Evolutionary conservation across 2,113 vertebrate genomes (phyloP).

Genomic region (Meles meles): DNA sequence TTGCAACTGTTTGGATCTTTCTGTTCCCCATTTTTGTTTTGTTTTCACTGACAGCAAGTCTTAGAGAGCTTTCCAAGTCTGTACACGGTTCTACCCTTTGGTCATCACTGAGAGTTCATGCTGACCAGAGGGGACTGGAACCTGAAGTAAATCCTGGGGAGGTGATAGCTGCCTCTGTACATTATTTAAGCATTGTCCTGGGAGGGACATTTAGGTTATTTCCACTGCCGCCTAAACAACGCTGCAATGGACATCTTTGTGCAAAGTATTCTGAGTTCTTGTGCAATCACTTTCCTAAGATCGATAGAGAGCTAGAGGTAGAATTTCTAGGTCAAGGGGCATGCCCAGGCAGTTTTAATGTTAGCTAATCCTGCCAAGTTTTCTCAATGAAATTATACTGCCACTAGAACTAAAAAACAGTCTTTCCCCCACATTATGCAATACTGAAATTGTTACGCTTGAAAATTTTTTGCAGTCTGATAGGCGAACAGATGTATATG

Average conservation of each 20-base stretch:
- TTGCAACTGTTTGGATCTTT: neutral
- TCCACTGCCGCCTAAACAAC: neutral
- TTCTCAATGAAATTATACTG: neutral
- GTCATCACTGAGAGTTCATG: neutral
- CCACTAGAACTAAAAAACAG: neutral
- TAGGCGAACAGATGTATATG: neutral
- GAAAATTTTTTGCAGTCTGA: neutral
- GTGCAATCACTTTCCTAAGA: neutral
- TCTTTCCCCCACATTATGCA: neutral
- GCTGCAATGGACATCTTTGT: neutral
- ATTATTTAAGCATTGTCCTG: neutral
- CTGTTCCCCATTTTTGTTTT: neutral
- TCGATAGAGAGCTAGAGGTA: neutral
- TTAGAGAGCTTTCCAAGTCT: neutral
- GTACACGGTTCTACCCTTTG: neutral
- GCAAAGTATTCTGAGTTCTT: neutral
- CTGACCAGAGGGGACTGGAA: accelerated
- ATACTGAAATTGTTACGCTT: neutral
- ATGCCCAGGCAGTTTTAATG: neutral
- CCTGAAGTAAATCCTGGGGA: neutral
- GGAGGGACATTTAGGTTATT: neutral
- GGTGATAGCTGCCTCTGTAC: neutral
- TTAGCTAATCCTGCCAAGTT: neutral
- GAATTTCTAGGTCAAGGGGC: neutral
- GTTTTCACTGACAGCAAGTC: neutral